A percentile compares a stretch with the other conserved stretches of the same genome.
Conservation (phyloP, 2,888 invertebrate species). For the Charanyca ferruginea region DNA sequence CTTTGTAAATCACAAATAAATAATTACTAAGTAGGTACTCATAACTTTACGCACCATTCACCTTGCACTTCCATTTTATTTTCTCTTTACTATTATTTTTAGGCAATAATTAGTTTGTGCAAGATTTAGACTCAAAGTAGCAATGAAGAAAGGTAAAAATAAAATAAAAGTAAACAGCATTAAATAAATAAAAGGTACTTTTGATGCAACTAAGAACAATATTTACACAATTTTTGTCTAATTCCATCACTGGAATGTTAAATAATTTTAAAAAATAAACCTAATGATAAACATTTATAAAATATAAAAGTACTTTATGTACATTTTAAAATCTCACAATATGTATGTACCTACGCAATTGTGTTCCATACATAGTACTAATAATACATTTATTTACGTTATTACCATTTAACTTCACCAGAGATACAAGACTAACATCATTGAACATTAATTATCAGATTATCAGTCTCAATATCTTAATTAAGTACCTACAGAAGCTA, state of each 20-base stretch:
- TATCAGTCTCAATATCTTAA: slow-evolving; percentile 89
- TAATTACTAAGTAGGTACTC: neutral
- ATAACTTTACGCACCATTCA: neutral
- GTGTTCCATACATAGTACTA: slow-evolving; percentile 60
- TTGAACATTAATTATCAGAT: slow-evolving; percentile 80
- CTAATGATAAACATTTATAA: slow-evolving; percentile 68
- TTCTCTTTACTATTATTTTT: slow-evolving; percentile 65
- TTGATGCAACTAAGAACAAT: slow-evolving; percentile 65
- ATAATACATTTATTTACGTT: slow-evolving; percentile 63
- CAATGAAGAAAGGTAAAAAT: slow-evolving; percentile 53
- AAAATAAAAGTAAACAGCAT: slow-evolving; percentile 59
- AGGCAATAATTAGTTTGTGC: slow-evolving; percentile 73
- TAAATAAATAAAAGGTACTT: slow-evolving; percentile 59
- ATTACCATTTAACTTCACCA: slow-evolving; percentile 62
- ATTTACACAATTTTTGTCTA: slow-evolving; percentile 76
- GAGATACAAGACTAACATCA: slow-evolving; percentile 73
- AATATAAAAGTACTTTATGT: slow-evolving; percentile 71
- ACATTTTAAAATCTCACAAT: slow-evolving; percentile 71
- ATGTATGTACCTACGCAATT: slow-evolving; percentile 60
- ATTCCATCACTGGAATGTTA: slow-evolving; percentile 87
- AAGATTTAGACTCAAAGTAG: slow-evolving; percentile 64
- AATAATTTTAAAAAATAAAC: slow-evolving; percentile 73
- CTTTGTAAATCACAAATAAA: neutral
- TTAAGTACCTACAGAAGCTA: slow-evolving; percentile 88
- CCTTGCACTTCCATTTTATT: neutral